A percentile compares a stretch with the other conserved stretches of the same genome.
Evolutionary conservation across 2,113 vertebrate genomes (phyloP).

Genomic region (Rhodinocichla rosea): DNA sequence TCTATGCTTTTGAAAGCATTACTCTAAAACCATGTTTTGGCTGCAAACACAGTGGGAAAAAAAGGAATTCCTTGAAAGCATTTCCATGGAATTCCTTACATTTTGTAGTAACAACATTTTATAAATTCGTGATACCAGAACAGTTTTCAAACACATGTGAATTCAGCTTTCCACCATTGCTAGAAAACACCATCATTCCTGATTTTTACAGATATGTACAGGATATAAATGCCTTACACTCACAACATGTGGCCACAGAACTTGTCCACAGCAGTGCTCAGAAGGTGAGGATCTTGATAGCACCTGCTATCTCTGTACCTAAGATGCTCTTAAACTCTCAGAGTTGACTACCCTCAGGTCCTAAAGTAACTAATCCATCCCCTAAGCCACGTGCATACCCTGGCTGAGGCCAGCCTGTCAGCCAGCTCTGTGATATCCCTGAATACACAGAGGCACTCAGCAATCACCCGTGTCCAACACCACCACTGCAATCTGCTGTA

Average conservation of each 20-base stretch:
- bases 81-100: not conserved
- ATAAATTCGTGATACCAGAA: not conserved
- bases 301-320: not conserved
- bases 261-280: not conserved
- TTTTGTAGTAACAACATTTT: not conserved
- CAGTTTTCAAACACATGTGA: not conserved
- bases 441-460: fast-evolving
- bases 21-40: not conserved
- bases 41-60: not conserved
- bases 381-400: fast-evolving
- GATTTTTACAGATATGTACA: not conserved
- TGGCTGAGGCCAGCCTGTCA: not conserved
- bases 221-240: not conserved
- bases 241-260: fast-evolving
- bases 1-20: not conserved
- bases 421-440: fast-evolving
- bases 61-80: not conserved
- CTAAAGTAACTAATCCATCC: not conserved
- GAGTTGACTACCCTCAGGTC: not conserved
- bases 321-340: not conserved
- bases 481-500: not conserved
- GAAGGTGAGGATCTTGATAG: not conserved
- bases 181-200: not conserved
- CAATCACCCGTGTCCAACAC: fast-evolving
- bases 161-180: not conserved